Conservation (phyloP, 2,113 vertebrate species). For the Lycocorax pyrrhopterus region DNA sequence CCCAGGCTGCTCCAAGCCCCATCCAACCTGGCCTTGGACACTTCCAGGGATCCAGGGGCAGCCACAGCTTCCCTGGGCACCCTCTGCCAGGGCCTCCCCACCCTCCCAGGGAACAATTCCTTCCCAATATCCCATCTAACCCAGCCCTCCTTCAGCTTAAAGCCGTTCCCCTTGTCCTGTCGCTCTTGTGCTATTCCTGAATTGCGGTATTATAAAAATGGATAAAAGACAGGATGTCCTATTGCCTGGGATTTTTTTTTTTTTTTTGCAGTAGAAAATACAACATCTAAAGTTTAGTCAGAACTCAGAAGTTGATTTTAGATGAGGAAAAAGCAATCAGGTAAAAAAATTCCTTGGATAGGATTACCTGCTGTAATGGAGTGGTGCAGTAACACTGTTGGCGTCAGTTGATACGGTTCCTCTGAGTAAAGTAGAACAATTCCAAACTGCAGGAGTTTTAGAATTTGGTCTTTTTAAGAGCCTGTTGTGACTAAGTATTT, state of each 20-base stretch:
- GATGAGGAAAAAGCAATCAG: neutral
- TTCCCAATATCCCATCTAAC: neutral
- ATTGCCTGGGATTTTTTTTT: neutral
- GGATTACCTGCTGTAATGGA: neutral
- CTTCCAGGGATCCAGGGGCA: neutral
- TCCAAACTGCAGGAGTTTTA: neutral
- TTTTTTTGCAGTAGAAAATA: neutral
- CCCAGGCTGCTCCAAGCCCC: fast-evolving
- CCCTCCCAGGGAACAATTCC: fast-evolving
- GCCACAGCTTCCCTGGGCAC: neutral
- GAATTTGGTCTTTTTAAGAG: neutral
- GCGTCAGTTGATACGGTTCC: neutral
- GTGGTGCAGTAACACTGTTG: neutral
- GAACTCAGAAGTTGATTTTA: neutral
- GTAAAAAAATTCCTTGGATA: neutral
- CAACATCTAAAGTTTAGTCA: neutral
- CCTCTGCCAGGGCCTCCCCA: neutral
- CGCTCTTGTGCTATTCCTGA: neutral
- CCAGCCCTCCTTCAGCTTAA: neutral
- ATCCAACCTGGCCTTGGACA: neutral
- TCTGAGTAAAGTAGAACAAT: neutral
- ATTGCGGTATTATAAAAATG: neutral
- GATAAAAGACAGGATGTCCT: neutral
- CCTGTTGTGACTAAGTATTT: neutral
- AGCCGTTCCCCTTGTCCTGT: neutral